Evolutionary conservation across 2,888 invertebrate genomes (phyloP).

Genomic region (Perithous albicinctus): DNA sequence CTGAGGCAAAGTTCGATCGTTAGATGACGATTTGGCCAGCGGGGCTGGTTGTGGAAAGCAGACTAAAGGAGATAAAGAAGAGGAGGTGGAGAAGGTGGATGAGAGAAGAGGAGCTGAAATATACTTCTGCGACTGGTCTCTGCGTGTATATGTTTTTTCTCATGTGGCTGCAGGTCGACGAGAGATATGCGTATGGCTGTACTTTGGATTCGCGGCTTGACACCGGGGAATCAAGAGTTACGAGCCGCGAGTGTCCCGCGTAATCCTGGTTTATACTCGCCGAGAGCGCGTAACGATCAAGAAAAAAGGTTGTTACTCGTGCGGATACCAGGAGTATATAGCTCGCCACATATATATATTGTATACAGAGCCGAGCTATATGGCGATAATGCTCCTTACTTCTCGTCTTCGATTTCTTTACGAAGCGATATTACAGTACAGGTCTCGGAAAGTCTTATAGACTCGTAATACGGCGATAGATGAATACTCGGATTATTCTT

Average conservation of each 20-base stretch:
- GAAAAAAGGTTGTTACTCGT: slow-evolving; percentile 46
- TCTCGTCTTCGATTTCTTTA: neutral
- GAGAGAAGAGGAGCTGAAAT: slow-evolving; percentile 12
- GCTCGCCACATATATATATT: too few relatives aligned
- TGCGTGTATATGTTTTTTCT: too few relatives aligned
- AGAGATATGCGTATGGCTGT: slow-evolving; percentile 13
- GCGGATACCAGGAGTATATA: slow-evolving; percentile 27
- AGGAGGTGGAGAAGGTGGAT: neutral
- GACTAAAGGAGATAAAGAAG: slow-evolving; percentile 19
- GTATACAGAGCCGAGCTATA: slow-evolving; percentile 5
- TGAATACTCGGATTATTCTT: slow-evolving; percentile 64
- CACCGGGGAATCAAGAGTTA: slow-evolving; percentile 74
- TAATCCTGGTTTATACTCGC: slow-evolving; percentile 80
- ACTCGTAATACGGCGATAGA: slow-evolving; percentile 49
- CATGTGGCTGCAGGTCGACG: slow-evolving; percentile 31
- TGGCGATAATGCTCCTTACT: slow-evolving; percentile 39
- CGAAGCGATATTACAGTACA: slow-evolving; percentile 26
- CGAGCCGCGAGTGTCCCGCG: slow-evolving; percentile 75
- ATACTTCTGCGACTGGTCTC: slow-evolving; percentile 26
- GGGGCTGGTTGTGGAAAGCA: neutral
- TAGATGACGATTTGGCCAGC: slow-evolving; percentile 25
- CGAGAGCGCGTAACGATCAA: slow-evolving; percentile 70
- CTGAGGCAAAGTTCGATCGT: slow-evolving; percentile 52
- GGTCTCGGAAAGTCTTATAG: neutral
- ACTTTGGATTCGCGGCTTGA: slow-evolving; percentile 53